Evolutionary conservation across 2,113 vertebrate species (phyloP).

Genomic region (Pachypanchax playfairii): DNA sequence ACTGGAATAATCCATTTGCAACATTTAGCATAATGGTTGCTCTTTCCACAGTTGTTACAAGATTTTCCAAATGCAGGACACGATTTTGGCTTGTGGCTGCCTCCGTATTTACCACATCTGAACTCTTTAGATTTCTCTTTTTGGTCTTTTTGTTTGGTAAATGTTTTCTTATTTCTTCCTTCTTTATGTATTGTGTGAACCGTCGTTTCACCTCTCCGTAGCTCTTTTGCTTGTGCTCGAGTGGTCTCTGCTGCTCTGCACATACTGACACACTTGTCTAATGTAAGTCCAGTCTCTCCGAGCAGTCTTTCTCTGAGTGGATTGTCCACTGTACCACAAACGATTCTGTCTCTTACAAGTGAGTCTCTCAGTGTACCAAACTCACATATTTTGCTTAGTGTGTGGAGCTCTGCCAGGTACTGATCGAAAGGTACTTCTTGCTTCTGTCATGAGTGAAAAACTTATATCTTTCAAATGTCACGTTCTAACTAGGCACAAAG

Average conservation of each 20-base stretch:
- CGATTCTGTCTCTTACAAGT: constrained; percentile 9
- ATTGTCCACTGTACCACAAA: constrained; percentile 8
- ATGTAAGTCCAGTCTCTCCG: constrained; percentile 17
- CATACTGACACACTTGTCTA: constrained; percentile 8
- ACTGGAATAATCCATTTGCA: no score
- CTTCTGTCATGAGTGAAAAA: constrained; percentile 11
- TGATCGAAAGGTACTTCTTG: constrained; percentile 11
- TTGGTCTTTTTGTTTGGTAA: constrained; percentile 12
- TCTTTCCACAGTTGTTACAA: no score
- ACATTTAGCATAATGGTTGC: no score
- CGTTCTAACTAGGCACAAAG: constrained; percentile 6
- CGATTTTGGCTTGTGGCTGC: no score
- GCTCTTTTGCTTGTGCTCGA: constrained; percentile 11
- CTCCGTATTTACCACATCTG: constrained; percentile 1
- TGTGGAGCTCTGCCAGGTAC: constrained; percentile 24
- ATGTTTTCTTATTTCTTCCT: not conserved
- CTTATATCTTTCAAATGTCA: constrained; percentile 1
- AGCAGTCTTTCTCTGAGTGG: constrained; percentile 23
- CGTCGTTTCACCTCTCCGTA: constrained; percentile 1
- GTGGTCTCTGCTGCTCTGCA: no score
- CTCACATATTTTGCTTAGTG: constrained; percentile 20
- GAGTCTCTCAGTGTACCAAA: constrained; percentile 17
- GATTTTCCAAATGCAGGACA: no score
- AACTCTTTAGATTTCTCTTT: not conserved
- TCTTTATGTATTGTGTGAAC: constrained; percentile 1